Conservation (phyloP, 2,888 invertebrate species). For the Hypselothyrea guttata region DNA sequence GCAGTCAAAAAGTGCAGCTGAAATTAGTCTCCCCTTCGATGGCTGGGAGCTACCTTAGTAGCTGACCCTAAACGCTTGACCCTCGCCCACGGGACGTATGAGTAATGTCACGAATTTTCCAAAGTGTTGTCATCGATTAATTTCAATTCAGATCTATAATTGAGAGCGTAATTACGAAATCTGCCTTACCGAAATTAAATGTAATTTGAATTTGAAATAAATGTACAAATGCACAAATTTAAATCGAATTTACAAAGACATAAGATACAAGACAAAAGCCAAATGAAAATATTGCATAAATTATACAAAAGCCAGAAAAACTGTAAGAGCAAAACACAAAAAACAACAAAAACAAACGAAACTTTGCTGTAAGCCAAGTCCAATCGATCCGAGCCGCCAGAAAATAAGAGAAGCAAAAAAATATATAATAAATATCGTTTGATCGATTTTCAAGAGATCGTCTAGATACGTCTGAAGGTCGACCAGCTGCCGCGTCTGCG, state of each 20-base stretch:
- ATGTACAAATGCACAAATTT: constrained; percentile 50
- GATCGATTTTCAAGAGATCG: constrained; percentile 53
- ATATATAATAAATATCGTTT: constrained; percentile 19
- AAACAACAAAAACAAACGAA: neutral
- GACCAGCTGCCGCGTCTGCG: constrained; percentile 43
- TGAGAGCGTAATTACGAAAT: constrained; percentile 37
- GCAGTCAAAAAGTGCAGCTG: constrained; percentile 12
- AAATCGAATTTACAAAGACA: constrained; percentile 55
- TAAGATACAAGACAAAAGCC: constrained; percentile 30
- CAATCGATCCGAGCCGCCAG: constrained; percentile 59
- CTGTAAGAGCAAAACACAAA: constrained; percentile 12
- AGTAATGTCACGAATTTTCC: constrained; percentile 53
- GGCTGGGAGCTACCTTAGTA: constrained; percentile 4
- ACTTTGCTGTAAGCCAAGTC: constrained; percentile 51
- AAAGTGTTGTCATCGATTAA: constrained; percentile 29
- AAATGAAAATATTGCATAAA: constrained; percentile 61
- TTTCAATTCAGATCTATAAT: constrained; percentile 25
- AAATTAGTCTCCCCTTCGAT: constrained; percentile 58
- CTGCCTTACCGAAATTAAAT: constrained; percentile 67
- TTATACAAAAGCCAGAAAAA: constrained; percentile 33
- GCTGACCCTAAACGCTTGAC: constrained; percentile 57
- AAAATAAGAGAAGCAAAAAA: constrained; percentile 14
- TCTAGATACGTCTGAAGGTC: constrained; percentile 60
- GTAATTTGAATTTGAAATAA: constrained; percentile 66
- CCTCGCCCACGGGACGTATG: constrained; percentile 53